A percentile compares a stretch with the other conserved stretches of the same genome.
Conservation (phyloP, 2,797 vertebrate species). For the Florisuga fusca region DNA sequence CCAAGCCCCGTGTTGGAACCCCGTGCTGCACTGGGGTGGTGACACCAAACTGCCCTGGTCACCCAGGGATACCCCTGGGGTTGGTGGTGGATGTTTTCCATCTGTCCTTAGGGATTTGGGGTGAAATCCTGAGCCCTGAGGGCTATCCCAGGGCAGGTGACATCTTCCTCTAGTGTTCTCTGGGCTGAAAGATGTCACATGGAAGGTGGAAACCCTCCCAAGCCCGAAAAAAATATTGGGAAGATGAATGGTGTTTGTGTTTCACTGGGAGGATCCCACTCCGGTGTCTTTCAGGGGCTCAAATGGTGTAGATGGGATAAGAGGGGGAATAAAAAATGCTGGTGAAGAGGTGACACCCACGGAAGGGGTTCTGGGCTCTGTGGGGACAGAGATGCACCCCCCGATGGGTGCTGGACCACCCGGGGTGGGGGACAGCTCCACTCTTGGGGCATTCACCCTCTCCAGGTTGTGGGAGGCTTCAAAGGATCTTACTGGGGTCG, state of each 20-base stretch:
- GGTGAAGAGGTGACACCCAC: not conserved
- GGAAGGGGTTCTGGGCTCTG: not conserved
- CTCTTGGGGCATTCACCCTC: not conserved
- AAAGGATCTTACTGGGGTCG: fast-evolving
- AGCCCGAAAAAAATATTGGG: fast-evolving
- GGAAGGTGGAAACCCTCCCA: not conserved
- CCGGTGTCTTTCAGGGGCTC: not conserved
- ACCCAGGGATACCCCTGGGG: not conserved
- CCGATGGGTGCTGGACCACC: not conserved
- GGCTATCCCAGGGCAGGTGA: not conserved
- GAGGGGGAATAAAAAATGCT: fast-evolving
- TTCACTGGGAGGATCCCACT: not conserved
- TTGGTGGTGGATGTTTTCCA: not conserved
- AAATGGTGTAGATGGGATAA: not conserved
- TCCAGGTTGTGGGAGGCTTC: fast-evolving
- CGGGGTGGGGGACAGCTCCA: fast-evolving
- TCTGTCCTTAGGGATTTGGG: not conserved
- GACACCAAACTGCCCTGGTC: not conserved
- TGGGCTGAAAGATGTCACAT: not conserved
- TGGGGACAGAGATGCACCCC: not conserved
- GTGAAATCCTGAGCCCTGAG: not conserved
- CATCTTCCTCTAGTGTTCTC: not conserved
- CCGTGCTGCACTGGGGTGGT: not conserved
- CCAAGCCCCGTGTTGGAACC: not conserved
- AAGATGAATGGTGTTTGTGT: not conserved